These are phyloP conservation scores for Hydroisotoma schaefferi DNA, from an alignment of 2,888 invertebrate species.

Conservation along the genomic window DNA sequence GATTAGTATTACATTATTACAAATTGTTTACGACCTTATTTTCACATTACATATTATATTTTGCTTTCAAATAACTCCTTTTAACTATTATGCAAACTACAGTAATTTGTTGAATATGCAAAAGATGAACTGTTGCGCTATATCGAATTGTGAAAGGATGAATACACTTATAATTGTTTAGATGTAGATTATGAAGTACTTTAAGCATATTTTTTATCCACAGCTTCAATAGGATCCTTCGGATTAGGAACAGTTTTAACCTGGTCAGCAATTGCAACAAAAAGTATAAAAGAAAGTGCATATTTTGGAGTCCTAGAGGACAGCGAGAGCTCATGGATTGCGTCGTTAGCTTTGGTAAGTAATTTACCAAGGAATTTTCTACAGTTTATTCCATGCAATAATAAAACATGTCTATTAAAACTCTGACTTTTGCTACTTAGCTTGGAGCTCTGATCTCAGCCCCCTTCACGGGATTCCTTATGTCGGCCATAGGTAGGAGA, in stretches of 20 bases:
- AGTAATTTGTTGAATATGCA: too few relatives aligned
- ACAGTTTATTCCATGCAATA: too few relatives aligned
- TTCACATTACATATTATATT: too few relatives aligned
- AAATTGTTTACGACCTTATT: too few relatives aligned
- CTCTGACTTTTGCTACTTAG: conserved; percentile 45
- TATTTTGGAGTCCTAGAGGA: conserved; percentile 52
- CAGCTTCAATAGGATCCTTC: conserved; percentile 37
- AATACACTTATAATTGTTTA: too few relatives aligned
- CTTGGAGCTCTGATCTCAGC: conserved; percentile 35
- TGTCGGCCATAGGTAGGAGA: conserved; percentile 30
- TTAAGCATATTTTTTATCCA: not conserved
- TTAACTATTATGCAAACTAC: too few relatives aligned
- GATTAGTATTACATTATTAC: too few relatives aligned
- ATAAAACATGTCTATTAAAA: not conserved
- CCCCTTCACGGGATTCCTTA: conserved; percentile 30
- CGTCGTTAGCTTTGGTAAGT: conserved; percentile 53
- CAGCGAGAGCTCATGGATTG: conserved; percentile 58
- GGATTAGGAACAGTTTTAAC: conserved; percentile 31
- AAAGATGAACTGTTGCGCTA: too few relatives aligned
- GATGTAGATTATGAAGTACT: not conserved
- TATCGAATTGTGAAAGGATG: too few relatives aligned
- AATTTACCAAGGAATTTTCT: too few relatives aligned
- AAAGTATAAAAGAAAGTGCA: conserved; percentile 10
- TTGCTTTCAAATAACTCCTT: too few relatives aligned
- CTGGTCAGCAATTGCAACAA: conserved; percentile 24